Evolutionary conservation across 2,797 vertebrate species (phyloP).

Genomic region (Graptemys geographica): DNA sequence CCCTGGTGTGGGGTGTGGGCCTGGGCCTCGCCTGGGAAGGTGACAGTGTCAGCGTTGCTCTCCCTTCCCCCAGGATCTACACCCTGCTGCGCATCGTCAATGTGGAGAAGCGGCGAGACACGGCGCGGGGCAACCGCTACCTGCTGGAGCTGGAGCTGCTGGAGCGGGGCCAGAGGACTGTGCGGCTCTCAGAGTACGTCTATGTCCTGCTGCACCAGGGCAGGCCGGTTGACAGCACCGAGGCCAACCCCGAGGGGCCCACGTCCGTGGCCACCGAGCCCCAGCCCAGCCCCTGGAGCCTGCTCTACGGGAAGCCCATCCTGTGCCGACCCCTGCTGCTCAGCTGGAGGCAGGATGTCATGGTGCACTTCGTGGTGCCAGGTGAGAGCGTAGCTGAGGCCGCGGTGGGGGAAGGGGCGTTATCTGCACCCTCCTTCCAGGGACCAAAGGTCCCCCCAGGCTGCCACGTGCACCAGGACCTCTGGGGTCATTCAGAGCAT

Average conservation of each 20-base stretch:
- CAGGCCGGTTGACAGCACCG: constrained; percentile 73
- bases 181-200: constrained; percentile 95
- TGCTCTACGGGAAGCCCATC: constrained; percentile 88
- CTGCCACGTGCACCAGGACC: neutral
- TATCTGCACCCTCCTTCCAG: neutral
- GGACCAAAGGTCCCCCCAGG: neutral
- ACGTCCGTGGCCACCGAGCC: constrained; percentile 51
- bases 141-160: constrained; percentile 96
- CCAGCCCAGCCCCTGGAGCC: constrained; percentile 81
- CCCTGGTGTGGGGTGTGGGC: rapidly evolving
- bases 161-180: constrained; percentile 89
- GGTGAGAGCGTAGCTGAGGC: constrained; percentile 80
- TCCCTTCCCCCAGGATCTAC: constrained; percentile 85
- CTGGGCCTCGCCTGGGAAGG: neutral
- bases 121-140: constrained; percentile 95
- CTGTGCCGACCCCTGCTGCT: constrained; percentile 94
- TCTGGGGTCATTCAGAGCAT: neutral
- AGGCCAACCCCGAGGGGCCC: constrained; percentile 60
- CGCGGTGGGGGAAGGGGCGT: neutral
- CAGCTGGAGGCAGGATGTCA: constrained; percentile 93
- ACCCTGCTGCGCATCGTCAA: constrained; percentile 95
- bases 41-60: neutral
- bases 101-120: constrained; percentile 96
- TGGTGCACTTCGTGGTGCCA: constrained; percentile 97
- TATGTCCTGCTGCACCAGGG: constrained; percentile 92